A percentile compares a stretch with the other conserved stretches of the same genome.
Evolutionary conservation across 2,797 vertebrate species (phyloP).

Genomic region (Centroberyx gerrardi): DNA sequence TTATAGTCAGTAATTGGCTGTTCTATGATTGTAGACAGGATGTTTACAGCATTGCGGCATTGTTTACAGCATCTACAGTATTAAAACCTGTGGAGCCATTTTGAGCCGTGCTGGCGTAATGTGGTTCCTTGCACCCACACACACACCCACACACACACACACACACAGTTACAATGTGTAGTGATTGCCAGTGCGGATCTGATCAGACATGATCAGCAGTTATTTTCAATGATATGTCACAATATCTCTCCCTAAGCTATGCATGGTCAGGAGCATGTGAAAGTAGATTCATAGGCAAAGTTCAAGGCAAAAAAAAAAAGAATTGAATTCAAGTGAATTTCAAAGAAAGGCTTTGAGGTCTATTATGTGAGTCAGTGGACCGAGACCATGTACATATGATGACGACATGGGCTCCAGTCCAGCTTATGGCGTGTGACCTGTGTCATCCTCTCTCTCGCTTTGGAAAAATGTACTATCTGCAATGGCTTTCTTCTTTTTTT

Average conservation of each 20-base stretch:
- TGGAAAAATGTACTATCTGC: background rate
- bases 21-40: background rate
- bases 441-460: background rate
- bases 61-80: slow-evolving; percentile 11
- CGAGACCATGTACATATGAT: too few relatives aligned
- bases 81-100: background rate
- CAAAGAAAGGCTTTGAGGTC: too few relatives aligned
- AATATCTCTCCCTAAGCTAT: background rate
- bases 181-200: background rate
- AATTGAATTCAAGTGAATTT: too few relatives aligned
- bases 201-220: background rate
- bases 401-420: too few relatives aligned
- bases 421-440: too few relatives aligned
- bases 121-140: background rate
- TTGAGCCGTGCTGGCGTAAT: background rate
- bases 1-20: slow-evolving; percentile 23
- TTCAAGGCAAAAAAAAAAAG: background rate
- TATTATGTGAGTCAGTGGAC: too few relatives aligned
- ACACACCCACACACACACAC: background rate
- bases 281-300: background rate
- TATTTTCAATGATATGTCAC: background rate
- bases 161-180: background rate
- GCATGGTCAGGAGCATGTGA: background rate
- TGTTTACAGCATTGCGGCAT: slow-evolving; percentile 1
- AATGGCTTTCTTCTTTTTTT: too few relatives aligned